Base-by-base conservation (phyloP, 2,113 vertebrate genomes). In the Ascaphus truei region DNA sequence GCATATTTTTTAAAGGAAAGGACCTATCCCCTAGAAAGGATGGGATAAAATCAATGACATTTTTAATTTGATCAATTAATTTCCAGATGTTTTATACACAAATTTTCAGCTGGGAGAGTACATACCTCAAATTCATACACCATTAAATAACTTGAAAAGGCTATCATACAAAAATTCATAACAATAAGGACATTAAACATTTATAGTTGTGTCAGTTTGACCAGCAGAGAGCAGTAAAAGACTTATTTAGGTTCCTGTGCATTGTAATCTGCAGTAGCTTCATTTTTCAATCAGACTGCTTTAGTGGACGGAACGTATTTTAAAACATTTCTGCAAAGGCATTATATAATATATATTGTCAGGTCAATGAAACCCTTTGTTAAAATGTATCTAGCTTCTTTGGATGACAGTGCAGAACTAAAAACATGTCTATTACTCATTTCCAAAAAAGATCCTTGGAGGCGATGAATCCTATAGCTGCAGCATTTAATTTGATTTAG, bases 141-240 rank as follows among this genome's bases (percentile, higher is more conserved):
- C 63, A 55, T 66, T 66, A 55, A 53, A 41, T 66, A 50, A 3
- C 31, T 36, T 58, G 18, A 22, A 23, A 23, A 55, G 50, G 41
- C 52, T 29, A 53, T 7, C 47, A 51, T 36, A 52, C 30, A 64
- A 31, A 36, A 37, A 50, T 52, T 45, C 23, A 23, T 37, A 37
- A n/a, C 22, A 18, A n/a, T n/a, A 36, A 20, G 34, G 20, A 36
- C 41, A 33, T 8, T 5, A n/a, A n/a, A n/a, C n/a, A n/a, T 13
- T 8, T 20, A 53, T 9, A 29, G 7, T 25, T 27, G 25, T 27
- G 26, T 48, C 2, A 34, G 7, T 45, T 0, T 12, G 16, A 36
- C 84, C 90, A 81, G 82, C 81, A 87, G 90, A 84, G 84, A 86
- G 77, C 88, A 87, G 82, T 83, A 80, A 41, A 67, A 81, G 71